phyloP scores from a whole-genome alignment of 2,113 vertebrate genomes.

The Heloderma charlesbogerti region DNA sequence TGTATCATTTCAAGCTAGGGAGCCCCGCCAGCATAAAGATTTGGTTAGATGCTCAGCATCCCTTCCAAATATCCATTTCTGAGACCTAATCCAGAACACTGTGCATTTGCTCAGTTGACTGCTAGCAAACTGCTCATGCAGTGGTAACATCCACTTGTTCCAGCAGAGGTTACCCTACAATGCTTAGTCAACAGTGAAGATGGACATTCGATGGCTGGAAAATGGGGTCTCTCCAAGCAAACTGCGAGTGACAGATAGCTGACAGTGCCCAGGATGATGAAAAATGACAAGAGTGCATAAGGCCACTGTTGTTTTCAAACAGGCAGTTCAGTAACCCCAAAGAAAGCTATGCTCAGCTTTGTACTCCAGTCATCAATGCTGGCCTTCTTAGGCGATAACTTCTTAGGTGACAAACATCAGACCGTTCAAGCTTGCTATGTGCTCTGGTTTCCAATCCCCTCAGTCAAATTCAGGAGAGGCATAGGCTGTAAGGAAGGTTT shows the following conservation, averaged over 20 bases:
- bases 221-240: neutral
- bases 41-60: neutral
- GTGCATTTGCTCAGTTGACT: neutral
- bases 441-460: neutral
- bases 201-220: rapidly evolving
- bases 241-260: neutral
- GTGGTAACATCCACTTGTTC: neutral
- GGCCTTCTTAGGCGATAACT: neutral
- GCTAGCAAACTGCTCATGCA: rapidly evolving
- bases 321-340: neutral
- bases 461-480: neutral
- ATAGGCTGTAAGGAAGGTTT: neutral
- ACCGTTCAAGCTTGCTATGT: neutral
- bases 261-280: conserved; percentile 28
- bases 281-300: neutral
- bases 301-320: neutral
- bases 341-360: neutral
- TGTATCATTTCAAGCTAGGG: neutral
- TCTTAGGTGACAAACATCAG: neutral
- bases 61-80: neutral
- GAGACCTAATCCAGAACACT: rapidly evolving
- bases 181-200: neutral
- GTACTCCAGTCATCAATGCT: neutral
- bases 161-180: neutral
- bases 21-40: neutral